Percentiles rank a stretch among this genome's conserved stretches.
Evolutionary conservation across 2,797 vertebrate genomes (phyloP).

Genomic region (Mormyrus proboscirostris): DNA sequence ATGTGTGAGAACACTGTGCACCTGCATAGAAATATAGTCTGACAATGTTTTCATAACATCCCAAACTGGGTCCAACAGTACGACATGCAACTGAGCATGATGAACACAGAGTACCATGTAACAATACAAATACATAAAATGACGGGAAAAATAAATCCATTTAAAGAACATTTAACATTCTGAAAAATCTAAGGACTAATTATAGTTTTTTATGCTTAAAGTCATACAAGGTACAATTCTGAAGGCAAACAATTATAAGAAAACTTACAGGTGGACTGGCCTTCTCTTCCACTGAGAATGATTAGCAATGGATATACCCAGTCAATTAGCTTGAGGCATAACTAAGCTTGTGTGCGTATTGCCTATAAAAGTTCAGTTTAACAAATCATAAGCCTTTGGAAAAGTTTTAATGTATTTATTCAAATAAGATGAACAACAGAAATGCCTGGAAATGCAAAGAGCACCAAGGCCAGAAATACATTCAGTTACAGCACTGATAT

Average conservation of each 20-base stretch:
- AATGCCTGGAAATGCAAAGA: background rate
- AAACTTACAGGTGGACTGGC: background rate
- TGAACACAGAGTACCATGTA: background rate
- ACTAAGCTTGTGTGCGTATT: background rate
- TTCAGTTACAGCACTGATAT: background rate
- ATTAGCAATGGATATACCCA: background rate
- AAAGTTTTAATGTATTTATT: background rate
- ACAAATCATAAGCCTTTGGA: background rate
- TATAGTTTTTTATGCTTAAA: background rate
- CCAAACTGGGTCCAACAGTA: background rate
- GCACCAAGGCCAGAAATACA: background rate
- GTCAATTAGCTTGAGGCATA: background rate
- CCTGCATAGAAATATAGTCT: conserved; percentile 1
- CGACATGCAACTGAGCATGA: background rate
- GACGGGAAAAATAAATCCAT: background rate
- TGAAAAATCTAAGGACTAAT: background rate
- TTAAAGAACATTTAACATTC: background rate
- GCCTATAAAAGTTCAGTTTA: background rate
- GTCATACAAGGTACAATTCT: background rate
- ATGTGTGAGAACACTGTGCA: background rate
- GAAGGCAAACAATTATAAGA: background rate
- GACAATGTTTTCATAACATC: background rate
- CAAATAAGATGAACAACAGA: background rate
- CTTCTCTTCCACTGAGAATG: conserved; percentile 3
- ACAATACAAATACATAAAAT: background rate